A percentile compares a stretch with the other conserved stretches of the same genome.
Evolutionary conservation across 2,888 invertebrate genomes (phyloP).

Genomic region (Campoplex capitator): DNA sequence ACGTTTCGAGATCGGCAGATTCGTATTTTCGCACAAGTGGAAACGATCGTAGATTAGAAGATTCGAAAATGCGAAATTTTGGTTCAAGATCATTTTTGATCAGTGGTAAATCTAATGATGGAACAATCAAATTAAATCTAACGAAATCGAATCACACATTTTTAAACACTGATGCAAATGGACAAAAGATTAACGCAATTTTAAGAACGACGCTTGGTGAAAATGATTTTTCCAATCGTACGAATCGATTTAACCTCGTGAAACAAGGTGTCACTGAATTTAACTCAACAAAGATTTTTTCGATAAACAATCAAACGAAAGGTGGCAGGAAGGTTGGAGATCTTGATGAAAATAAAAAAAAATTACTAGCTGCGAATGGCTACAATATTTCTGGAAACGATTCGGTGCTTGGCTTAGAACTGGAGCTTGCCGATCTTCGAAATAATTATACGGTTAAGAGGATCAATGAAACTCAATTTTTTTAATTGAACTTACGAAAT

Average conservation of each 20-base stretch:
- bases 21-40: not conserved
- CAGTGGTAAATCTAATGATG: conserved; percentile 1
- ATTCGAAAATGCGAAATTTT: not conserved
- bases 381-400: conserved; percentile 52
- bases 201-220: not conserved
- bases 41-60: not conserved
- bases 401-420: conserved; percentile 42
- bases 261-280: not conserved
- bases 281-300: not conserved
- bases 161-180: not conserved
- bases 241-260: not conserved
- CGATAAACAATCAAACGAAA: not conserved
- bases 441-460: conserved; percentile 28
- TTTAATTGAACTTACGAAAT: not conserved
- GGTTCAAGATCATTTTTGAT: not conserved
- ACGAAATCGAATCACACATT: not conserved
- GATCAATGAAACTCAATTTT: not conserved
- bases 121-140: not conserved
- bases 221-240: not conserved
- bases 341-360: conserved; percentile 47
- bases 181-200: too few relatives aligned
- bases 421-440: conserved; percentile 28
- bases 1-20: conserved; percentile 13
- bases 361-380: conserved; percentile 36
- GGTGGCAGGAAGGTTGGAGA: conserved; percentile 24